A percentile compares a stretch with the other conserved stretches of the same genome.
phyloP scores from a whole-genome alignment of 2,113 vertebrate genomes.

The rat (Rattus norvegicus) region GRCr8 NC_086039.1:149693001-149693500 shows the following conservation, averaged over 20 bases:
- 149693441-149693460: background rate
- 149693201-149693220: background rate
- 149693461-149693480: background rate
- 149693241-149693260: background rate
- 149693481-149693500: background rate
- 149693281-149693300: background rate
- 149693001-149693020: background rate
- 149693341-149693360: background rate
- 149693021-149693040: slow-evolving; percentile 24
- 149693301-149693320: background rate
- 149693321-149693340: background rate
- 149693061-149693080: background rate
- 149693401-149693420: background rate
- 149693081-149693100: background rate
- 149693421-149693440: background rate
- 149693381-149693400: background rate
- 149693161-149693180: background rate
- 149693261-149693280: background rate
- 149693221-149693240: background rate
- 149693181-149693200: background rate
- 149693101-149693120: background rate
- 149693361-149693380: background rate
- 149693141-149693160: background rate
- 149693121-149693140: background rate
- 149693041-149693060: background rate